Conservation (phyloP, 2,888 invertebrate species). For the Lysandra bellargus region DNA sequence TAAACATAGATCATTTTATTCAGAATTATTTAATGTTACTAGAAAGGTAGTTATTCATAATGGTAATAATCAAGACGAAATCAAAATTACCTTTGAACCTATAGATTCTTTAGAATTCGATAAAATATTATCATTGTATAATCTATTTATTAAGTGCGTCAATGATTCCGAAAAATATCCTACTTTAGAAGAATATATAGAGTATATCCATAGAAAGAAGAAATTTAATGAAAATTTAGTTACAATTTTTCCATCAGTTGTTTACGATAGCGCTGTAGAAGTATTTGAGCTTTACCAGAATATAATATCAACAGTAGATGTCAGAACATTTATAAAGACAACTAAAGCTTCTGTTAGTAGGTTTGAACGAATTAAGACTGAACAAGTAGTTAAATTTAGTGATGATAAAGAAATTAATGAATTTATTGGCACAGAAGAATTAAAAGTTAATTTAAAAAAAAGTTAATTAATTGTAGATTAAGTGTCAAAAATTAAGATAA, state of each 20-base stretch:
- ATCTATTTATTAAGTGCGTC: slow-evolving; percentile 41
- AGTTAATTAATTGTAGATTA: neutral
- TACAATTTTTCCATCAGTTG: slow-evolving; percentile 41
- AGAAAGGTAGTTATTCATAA: slow-evolving; percentile 44
- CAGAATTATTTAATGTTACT: slow-evolving; percentile 41
- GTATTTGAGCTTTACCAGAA: slow-evolving; percentile 39
- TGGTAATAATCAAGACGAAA: slow-evolving; percentile 39
- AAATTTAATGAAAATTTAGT: slow-evolving; percentile 39
- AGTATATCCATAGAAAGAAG: slow-evolving; percentile 41
- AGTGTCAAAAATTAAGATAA: neutral
- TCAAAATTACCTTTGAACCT: slow-evolving; percentile 40
- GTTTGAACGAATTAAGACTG: slow-evolving; percentile 44
- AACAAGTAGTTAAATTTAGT: slow-evolving; percentile 41
- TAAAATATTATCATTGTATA: slow-evolving; percentile 41
- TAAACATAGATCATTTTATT: slow-evolving; percentile 47
- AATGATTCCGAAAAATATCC: slow-evolving; percentile 39
- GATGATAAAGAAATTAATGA: slow-evolving; percentile 42
- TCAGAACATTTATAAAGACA: slow-evolving; percentile 40
- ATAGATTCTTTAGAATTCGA: slow-evolving; percentile 44
- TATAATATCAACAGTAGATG: slow-evolving; percentile 37
- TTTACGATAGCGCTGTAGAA: slow-evolving; percentile 19
- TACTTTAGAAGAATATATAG: slow-evolving; percentile 38
- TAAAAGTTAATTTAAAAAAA: slow-evolving; percentile 29
- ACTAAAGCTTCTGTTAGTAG: slow-evolving; percentile 39
- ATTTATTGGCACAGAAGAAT: slow-evolving; percentile 40